These are phyloP conservation scores for Datnioides undecimradiatus DNA, from an alignment of 2,113 vertebrate genomes.

Conservation along the genomic window DNA sequence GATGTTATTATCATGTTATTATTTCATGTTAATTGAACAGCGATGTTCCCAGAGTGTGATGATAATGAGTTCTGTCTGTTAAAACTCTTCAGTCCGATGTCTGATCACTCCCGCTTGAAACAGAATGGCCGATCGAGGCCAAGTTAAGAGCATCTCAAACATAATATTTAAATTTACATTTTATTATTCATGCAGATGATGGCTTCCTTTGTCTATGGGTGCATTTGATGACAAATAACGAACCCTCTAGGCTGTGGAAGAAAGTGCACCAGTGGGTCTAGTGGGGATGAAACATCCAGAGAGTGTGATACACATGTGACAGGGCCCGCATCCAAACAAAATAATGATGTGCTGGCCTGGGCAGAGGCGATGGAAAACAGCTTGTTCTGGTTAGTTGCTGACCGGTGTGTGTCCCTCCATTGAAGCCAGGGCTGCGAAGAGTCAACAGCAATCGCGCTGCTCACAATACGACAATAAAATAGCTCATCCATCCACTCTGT, in stretches of 20 bases:
- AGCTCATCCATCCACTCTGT: slow-evolving; percentile 15
- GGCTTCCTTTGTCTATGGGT: slow-evolving; percentile 19
- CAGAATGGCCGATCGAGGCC: not conserved
- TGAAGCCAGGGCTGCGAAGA: slow-evolving; percentile 36
- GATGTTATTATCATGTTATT: slow-evolving; percentile 20
- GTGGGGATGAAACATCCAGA: slow-evolving; percentile 56
- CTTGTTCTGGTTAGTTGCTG: slow-evolving; percentile 70
- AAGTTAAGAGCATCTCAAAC: no score
- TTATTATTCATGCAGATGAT: slow-evolving; percentile 17
- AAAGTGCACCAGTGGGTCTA: slow-evolving; percentile 27
- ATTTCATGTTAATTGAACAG: slow-evolving; percentile 19
- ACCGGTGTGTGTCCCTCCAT: slow-evolving; percentile 52
- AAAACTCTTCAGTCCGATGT: slow-evolving; percentile 25
- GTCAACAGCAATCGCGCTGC: slow-evolving; percentile 6
- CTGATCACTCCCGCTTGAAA: slow-evolving; percentile 11
- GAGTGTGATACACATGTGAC: slow-evolving; percentile 71
- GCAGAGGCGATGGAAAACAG: slow-evolving; percentile 68
- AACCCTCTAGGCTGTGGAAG: slow-evolving; percentile 25
- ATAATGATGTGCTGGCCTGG: slow-evolving; percentile 62
- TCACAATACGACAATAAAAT: slow-evolving; percentile 27
- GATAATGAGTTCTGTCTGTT: slow-evolving; percentile 34
- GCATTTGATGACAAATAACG: slow-evolving; percentile 25
- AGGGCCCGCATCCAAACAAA: slow-evolving; percentile 55
- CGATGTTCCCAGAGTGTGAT: slow-evolving; percentile 17
- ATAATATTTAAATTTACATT: no score